Base-by-base conservation (phyloP, 1,140 invertebrate genomes). In the Drosophila murphyi region DNA sequence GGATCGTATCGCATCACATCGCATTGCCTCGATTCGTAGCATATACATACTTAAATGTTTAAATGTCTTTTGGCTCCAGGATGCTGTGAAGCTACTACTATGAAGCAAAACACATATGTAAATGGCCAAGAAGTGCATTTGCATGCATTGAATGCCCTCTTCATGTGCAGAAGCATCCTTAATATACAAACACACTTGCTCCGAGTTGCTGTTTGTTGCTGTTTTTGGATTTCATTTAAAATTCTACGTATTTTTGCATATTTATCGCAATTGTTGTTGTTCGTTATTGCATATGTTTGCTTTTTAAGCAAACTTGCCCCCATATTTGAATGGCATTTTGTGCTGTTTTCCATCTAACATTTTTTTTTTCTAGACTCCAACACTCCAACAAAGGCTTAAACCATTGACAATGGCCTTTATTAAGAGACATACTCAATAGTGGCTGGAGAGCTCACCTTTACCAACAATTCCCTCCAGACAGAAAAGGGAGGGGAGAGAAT, bases 181-280 rank as follows among this genome's bases (percentile, higher is more conserved):
- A 20, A 32, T 45, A 61, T 34, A 47, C 8, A 28, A 4, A 61
- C 71, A 69, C 43, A 76, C 41, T 59, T 34, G 72, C 41, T 67
- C 3, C 37, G 39, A 10, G 48, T 51, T 54, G 12, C 29, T 45
- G 39, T 20, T 20, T 60, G 43, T 29, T 63, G 68, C 20, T 20
- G 20, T 20, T 2, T 83, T 87, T 87, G 73, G 69, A 72, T 67
- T 88, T 80, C 80, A 88, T 88, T 88, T 88, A 80, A 83, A 88
- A 83, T 88, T 89, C 73, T 80, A 69, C 83, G 72, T 88, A 88
- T 82, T 83, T 83, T 83, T 83, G 85, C 80, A 88, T 88, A 88
- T 87, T 88, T 88, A 78, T 82, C 41, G 43, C 76, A 61, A 68
- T 62, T 70, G 63, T 63, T 41, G 35, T 50, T 56, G 31, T 12